A percentile compares a stretch with the other conserved stretches of the same genome.
These are phyloP conservation scores for Tamias sibiricus DNA, from an alignment of 2,113 vertebrate genomes.

Conservation along the genomic window DNA sequence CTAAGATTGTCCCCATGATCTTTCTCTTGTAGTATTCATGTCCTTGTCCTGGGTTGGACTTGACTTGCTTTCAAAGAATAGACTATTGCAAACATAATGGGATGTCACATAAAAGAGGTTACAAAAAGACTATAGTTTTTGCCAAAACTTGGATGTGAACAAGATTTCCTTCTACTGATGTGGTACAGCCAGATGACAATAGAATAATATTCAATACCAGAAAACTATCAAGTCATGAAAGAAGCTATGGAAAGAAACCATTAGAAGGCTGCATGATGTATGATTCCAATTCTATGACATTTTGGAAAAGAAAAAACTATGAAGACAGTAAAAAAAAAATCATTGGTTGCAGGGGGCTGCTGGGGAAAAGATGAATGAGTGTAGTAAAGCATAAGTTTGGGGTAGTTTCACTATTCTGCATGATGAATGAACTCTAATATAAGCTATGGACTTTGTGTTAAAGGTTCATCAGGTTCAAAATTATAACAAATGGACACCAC, in stretches of 20 bases:
- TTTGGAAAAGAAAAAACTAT: not conserved
- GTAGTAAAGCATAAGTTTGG: not conserved
- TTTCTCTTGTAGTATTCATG: not conserved
- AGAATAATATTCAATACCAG: not conserved
- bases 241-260: too few species aligned
- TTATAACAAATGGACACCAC: not conserved
- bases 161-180: not conserved
- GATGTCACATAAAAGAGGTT: not conserved
- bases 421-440: too few species aligned
- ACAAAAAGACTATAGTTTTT: not conserved
- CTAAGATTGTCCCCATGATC: fast-evolving
- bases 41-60: not conserved
- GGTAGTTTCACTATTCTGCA: not conserved
- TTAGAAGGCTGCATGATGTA: too few species aligned
- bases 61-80: not conserved
- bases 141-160: not conserved
- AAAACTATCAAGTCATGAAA: too few species aligned
- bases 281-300: not conserved
- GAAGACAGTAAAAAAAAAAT: not conserved
- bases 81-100: not conserved
- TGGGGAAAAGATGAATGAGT: not conserved
- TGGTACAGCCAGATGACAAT: not conserved
- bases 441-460: not conserved
- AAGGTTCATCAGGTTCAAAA: not conserved
- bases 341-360: not conserved